Evolutionary conservation across 2,113 vertebrate genomes (phyloP).

Genomic region (Ondatra zibethicus): DNA sequence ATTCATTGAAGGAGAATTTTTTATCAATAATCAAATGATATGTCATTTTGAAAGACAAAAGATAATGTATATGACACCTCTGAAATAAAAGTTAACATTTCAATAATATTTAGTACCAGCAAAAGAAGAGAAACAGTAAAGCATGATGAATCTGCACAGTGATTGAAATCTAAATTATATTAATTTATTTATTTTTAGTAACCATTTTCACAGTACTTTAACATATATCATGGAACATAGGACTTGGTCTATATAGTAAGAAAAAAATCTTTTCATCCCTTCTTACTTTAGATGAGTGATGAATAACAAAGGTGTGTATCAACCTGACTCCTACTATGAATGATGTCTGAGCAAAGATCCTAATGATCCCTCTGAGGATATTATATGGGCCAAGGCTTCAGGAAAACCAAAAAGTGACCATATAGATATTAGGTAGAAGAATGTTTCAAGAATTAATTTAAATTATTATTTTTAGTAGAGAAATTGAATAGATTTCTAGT

Average conservation of each 20-base stretch:
- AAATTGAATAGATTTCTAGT: background rate
- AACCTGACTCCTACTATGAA: background rate
- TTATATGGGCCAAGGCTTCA: background rate
- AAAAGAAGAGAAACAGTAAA: background rate
- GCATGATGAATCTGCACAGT: background rate
- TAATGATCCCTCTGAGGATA: background rate
- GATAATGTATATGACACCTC: background rate
- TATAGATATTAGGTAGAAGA: background rate
- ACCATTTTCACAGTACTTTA: background rate
- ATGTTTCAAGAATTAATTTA: background rate
- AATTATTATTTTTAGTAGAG: background rate
- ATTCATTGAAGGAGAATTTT: background rate
- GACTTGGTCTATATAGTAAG: background rate
- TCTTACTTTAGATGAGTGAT: background rate
- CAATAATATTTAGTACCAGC: background rate
- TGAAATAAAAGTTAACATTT: background rate
- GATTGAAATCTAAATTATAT: background rate
- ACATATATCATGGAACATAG: background rate
- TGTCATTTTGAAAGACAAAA: background rate
- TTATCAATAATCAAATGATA: background rate
- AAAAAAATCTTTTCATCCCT: background rate
- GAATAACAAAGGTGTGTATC: background rate
- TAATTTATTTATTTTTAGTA: background rate
- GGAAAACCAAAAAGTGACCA: background rate
- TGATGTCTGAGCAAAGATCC: background rate